phyloP scores from a whole-genome alignment of 2,888 invertebrate species.

The Hermaeophaga mercurialis region DNA sequence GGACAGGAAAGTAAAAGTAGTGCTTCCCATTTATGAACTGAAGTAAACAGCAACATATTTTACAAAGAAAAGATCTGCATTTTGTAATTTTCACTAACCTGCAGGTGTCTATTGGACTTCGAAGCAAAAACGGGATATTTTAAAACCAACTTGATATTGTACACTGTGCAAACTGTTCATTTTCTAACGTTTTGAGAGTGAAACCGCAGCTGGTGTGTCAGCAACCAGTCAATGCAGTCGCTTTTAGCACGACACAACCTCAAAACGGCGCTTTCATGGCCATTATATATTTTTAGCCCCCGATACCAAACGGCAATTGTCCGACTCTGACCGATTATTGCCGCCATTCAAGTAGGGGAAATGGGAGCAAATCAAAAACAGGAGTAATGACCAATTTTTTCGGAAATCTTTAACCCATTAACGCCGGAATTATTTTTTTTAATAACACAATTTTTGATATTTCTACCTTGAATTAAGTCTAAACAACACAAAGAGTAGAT shows the following conservation, averaged over 20 bases:
- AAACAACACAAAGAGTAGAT: no score
- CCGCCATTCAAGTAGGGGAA: no score
- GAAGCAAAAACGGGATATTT: constrained; percentile 44
- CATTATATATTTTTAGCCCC: constrained; percentile 31
- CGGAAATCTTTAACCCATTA: no score
- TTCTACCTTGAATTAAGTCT: no score
- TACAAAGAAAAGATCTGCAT: not conserved
- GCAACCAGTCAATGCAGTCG: constrained; percentile 23
- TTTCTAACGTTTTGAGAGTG: constrained; percentile 38
- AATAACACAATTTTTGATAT: no score
- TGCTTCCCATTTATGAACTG: not conserved
- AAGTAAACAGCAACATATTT: not conserved
- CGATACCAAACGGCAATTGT: constrained; percentile 19
- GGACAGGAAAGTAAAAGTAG: not conserved
- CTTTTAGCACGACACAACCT: constrained; percentile 18
- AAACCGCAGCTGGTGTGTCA: constrained; percentile 29
- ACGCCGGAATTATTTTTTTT: no score
- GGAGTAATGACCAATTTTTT: no score
- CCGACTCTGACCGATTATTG: constrained; percentile 25
- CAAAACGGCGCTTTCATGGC: constrained; percentile 23
- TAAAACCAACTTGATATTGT: constrained; percentile 40
- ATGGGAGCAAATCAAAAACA: no score
- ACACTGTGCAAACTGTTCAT: constrained; percentile 45
- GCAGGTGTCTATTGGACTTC: constrained; percentile 42
- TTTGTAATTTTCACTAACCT: not conserved